Conservation (phyloP, 2,797 vertebrate species). For the Falco cherrug region DNA sequence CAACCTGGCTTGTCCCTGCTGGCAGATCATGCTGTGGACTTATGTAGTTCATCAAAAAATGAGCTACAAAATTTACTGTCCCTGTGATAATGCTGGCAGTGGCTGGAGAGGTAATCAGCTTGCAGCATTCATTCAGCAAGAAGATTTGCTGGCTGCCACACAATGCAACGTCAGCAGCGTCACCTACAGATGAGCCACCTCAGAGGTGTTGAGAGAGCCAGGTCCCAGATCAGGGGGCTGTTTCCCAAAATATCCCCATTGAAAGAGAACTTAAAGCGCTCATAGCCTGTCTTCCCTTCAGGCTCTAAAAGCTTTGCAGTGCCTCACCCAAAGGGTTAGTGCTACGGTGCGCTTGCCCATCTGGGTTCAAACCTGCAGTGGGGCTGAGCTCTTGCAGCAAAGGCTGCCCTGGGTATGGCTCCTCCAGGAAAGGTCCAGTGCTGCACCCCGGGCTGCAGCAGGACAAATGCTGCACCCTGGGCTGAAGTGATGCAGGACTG, state of each 20-base stretch:
- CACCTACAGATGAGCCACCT: background rate
- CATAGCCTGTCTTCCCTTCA: background rate
- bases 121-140: background rate
- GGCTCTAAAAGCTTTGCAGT: background rate
- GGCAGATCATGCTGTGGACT: background rate
- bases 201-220: background rate
- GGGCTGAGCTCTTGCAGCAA: background rate
- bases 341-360: background rate
- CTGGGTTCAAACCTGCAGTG: background rate
- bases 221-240: background rate
- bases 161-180: background rate
- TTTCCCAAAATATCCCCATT: background rate
- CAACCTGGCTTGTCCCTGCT: background rate
- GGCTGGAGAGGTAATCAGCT: background rate
- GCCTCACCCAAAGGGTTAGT: background rate
- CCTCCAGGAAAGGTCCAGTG: background rate
- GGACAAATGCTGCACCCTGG: background rate
- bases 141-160: background rate
- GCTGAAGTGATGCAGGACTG: background rate
- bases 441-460: accelerated
- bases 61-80: background rate
- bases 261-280: background rate
- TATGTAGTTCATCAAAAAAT: background rate
- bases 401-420: accelerated
- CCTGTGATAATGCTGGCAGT: background rate